Evolutionary conservation across 2,797 vertebrate species (phyloP).

Genomic region (Glyptemys insculpta): DNA sequence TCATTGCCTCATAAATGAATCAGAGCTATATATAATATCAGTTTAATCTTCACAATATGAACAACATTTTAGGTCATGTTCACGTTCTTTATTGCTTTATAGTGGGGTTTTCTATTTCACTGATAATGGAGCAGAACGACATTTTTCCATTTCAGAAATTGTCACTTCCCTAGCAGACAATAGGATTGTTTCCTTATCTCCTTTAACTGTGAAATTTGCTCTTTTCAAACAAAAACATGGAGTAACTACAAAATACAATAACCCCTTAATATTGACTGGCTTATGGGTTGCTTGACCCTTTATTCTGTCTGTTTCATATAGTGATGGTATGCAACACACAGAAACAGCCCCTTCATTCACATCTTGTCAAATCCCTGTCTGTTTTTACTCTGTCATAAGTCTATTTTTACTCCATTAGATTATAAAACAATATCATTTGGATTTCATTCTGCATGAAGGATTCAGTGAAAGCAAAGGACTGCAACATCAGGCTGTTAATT

Average conservation of each 20-base stretch:
- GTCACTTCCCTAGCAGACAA: slow-evolving; percentile 18
- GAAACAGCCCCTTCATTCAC: background rate
- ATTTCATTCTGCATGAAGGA: background rate
- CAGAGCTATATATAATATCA: background rate
- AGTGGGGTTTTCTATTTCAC: slow-evolving; percentile 42
- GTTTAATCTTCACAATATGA: background rate
- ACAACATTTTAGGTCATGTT: slow-evolving; percentile 5
- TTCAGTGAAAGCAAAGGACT: background rate
- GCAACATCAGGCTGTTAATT: slow-evolving; percentile 17
- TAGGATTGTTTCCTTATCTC: slow-evolving; percentile 42
- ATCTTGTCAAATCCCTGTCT: background rate
- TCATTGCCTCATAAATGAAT: background rate
- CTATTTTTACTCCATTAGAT: background rate
- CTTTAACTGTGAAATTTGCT: slow-evolving; percentile 49
- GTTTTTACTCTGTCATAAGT: background rate
- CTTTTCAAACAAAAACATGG: slow-evolving; percentile 7
- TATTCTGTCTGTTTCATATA: background rate
- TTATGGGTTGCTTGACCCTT: slow-evolving; percentile 10
- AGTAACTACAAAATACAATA: slow-evolving; percentile 8
- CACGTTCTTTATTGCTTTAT: slow-evolving; percentile 34
- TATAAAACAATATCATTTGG: slow-evolving; percentile 7
- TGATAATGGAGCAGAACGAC: slow-evolving; percentile 30
- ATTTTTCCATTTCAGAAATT: slow-evolving; percentile 50
- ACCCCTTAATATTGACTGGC: background rate
- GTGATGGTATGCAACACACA: background rate